Evolutionary conservation across 2,888 invertebrate species (phyloP).

Genomic region (Andrena haemorrhoa): DNA sequence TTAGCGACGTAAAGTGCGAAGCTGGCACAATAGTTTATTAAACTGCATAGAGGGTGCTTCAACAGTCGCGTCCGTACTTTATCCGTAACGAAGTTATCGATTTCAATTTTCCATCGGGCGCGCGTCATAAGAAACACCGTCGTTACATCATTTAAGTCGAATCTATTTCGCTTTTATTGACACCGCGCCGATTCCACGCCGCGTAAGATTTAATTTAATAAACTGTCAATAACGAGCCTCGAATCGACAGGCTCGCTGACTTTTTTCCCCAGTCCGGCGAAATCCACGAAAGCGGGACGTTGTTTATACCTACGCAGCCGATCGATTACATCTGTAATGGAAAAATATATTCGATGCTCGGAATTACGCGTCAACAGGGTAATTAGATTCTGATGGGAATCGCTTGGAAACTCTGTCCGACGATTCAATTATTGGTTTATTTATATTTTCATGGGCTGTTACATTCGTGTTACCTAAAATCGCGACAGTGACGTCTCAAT

Average conservation of each 20-base stretch:
- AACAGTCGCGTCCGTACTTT: neutral
- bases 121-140: constrained; percentile 35
- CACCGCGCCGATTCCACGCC: constrained; percentile 46
- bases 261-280: constrained; percentile 6
- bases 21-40: neutral
- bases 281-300: constrained; percentile 16
- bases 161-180: constrained; percentile 61
- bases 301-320: constrained; percentile 22
- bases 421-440: constrained; percentile 21
- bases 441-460: neutral
- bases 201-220: constrained; percentile 64
- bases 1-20: neutral
- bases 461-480: neutral
- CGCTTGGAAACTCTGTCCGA: neutral
- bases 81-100: constrained; percentile 34
- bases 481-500: too few relatives aligned
- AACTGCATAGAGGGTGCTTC: constrained; percentile 3
- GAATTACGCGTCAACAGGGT: constrained; percentile 35
- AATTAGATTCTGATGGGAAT: constrained; percentile 31
- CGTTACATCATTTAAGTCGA: constrained; percentile 47
- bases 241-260: constrained; percentile 41
- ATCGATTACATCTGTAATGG: constrained; percentile 45
- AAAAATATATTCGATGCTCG: constrained; percentile 42
- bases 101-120: constrained; percentile 38
- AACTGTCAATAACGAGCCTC: constrained; percentile 56